These are phyloP conservation scores for Unio delphinus DNA, from an alignment of 2,888 invertebrate species.

Conservation along the genomic window DNA sequence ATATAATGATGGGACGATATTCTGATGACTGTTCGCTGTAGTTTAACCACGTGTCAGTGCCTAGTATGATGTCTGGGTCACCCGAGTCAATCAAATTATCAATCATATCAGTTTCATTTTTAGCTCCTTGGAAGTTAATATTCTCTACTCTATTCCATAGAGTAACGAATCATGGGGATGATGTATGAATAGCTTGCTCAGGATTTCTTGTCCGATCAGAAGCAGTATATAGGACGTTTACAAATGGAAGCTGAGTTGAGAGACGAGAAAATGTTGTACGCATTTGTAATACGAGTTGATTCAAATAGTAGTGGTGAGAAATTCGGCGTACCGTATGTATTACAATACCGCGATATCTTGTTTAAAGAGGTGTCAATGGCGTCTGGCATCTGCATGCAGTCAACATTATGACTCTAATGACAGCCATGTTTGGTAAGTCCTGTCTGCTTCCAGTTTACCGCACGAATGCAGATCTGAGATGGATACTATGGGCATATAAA, in stretches of 20 bases:
- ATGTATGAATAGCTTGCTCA: neutral
- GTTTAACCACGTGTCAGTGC: slow-evolving; percentile 12
- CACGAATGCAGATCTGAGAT: no score
- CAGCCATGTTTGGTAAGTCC: no score
- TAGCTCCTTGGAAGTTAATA: slow-evolving; percentile 3
- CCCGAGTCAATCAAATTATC: slow-evolving; percentile 5
- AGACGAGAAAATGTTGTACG: slow-evolving; percentile 1
- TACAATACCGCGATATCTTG: neutral
- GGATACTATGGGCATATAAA: no score
- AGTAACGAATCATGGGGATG: neutral
- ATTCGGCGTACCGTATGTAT: slow-evolving; percentile 4
- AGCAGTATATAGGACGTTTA: no score
- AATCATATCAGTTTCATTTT: slow-evolving; percentile 1
- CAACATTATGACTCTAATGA: no score
- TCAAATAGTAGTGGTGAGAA: slow-evolving; percentile 8
- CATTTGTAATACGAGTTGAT: slow-evolving; percentile 1
- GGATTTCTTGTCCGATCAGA: neutral
- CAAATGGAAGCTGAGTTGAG: slow-evolving; percentile 2
- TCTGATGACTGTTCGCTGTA: neutral
- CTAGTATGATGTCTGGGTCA: slow-evolving; percentile 10
- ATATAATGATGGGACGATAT: slow-evolving; percentile 1
- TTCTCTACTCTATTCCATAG: neutral
- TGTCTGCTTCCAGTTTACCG: no score
- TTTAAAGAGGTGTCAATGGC: no score
- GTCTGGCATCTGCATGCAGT: no score